Evolutionary conservation across 2,888 invertebrate species (phyloP), one percentile per base, ranked within the genome.

Genomic region (Drosophila acutilabella): DNA sequence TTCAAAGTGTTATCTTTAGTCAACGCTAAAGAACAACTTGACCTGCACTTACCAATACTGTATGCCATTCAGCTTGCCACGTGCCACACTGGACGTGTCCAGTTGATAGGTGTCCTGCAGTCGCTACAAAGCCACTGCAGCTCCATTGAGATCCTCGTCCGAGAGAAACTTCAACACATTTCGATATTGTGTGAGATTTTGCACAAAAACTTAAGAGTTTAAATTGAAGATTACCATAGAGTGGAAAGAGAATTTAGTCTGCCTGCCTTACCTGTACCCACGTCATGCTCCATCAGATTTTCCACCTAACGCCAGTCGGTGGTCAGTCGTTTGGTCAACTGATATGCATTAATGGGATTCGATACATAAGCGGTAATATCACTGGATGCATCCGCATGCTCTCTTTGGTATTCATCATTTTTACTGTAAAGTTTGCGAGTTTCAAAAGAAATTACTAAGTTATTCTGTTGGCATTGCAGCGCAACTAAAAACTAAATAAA

Each of bases 331-430:
- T 99, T 99, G 62, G 99, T 98, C 57, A 99, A 93, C 36, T 98
- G 94, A 93, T 98, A 99, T 6, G 98, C 98, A 92, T 98, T 98
- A 76, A 99, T 97, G 2, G 99, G 99, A 93, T 99, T 98, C 11
- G 97, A 95, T 72, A 98, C 93, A 89, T 97, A 98, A 79, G 95
- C 94, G 54, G 96, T 95, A 47, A 96, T 95, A 90, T 97, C 97
- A 67, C 94, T 94, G 88, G 95, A 94, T 2, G 97, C 97, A 89
- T 94, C 95, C 53, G 94, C 94, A 91, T 97, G 97, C 89, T 97
- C 96, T 73, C 93, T 94, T 91, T 95, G 94, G 92, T 96, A 97
- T 83, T 95, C 94, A 75, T 94, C 93, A 65, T 95, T 94, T 93
- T 92, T 92, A 60, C 92, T 92, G 58, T 36, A 65, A 57, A 50